Conservation (phyloP, 2,113 vertebrate species). For the Spilogale gracilis region DNA sequence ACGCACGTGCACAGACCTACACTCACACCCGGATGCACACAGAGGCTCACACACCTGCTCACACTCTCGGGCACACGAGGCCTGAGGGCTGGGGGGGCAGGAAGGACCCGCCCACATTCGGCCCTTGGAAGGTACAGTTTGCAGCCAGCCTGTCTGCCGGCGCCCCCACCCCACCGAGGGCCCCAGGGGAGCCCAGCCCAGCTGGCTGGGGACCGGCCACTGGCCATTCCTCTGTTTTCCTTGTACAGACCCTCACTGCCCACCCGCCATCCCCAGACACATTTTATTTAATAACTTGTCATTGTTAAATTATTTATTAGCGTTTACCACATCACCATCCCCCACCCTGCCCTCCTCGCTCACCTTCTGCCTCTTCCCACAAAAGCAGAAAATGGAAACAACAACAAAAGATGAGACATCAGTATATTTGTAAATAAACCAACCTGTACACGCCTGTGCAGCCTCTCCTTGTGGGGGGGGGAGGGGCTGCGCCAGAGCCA, state of each 20-base stretch:
- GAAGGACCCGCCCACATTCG: conserved; percentile 63
- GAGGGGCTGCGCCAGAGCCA: neutral
- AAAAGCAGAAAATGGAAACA: conserved; percentile 82
- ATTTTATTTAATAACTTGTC: conserved; percentile 92
- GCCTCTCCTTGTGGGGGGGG: conserved; percentile 50
- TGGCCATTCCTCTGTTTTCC: conserved; percentile 83
- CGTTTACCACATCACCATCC: conserved; percentile 84
- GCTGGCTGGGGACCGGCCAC: neutral
- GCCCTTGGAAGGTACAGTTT: conserved; percentile 73
- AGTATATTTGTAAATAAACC: conserved; percentile 92
- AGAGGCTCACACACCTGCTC: neutral
- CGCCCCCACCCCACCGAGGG: neutral
- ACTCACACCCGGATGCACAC: neutral
- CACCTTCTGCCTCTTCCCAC: conserved; percentile 79
- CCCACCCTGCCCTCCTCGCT: conserved; percentile 75
- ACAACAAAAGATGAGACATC: conserved; percentile 84
- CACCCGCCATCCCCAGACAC: conserved; percentile 85
- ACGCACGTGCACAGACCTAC: neutral
- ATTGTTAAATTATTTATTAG: conserved; percentile 94
- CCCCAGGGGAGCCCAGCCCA: neutral
- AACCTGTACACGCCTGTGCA: conserved; percentile 86
- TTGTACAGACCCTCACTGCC: conserved; percentile 88
- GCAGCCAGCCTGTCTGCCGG: conserved; percentile 75
- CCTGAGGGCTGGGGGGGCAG: neutral
- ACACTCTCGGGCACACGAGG: neutral